phyloP scores from a whole-genome alignment of 1,140 invertebrate species.

The Zaprionus lachaisei region DNA sequence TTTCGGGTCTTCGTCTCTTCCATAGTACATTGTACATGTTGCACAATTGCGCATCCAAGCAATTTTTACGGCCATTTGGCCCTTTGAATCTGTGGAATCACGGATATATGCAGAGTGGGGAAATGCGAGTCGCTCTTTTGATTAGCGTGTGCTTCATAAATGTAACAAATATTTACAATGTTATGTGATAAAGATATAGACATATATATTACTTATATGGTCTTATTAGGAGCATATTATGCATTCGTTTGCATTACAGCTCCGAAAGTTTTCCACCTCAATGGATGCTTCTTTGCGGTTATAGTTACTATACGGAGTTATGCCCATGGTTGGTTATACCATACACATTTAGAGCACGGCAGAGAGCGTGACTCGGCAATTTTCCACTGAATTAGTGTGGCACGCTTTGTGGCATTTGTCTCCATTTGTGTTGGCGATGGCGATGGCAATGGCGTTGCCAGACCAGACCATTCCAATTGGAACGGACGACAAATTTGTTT shows the following conservation, averaged over 20 bases:
- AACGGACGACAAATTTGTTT: slow-evolving; percentile 13
- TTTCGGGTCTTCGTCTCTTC: not conserved
- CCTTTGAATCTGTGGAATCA: slow-evolving; percentile 9
- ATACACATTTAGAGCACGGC: slow-evolving; percentile 43
- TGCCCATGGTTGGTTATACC: slow-evolving; percentile 39
- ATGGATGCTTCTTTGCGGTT: slow-evolving; percentile 37
- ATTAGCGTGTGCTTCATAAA: slow-evolving; percentile 47
- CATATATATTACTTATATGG: not conserved
- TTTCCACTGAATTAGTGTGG: slow-evolving; percentile 35
- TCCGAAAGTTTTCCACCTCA: slow-evolving; percentile 60
- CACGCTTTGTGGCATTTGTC: slow-evolving; percentile 32
- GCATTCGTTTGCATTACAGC: slow-evolving; percentile 30
- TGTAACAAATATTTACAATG: slow-evolving; percentile 46
- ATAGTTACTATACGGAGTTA: not conserved
- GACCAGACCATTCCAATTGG: not conserved
- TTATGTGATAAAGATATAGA: slow-evolving; percentile 2
- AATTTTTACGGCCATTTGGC: not conserved
- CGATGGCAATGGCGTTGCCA: slow-evolving; percentile 27
- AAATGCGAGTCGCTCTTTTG: slow-evolving; percentile 22
- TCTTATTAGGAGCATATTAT: slow-evolving; percentile 39
- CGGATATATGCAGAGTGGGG: slow-evolving; percentile 18
- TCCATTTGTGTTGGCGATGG: not conserved
- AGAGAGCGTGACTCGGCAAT: slow-evolving; percentile 58
- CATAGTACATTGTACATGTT: not conserved
- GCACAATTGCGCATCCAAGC: slow-evolving; percentile 14